phyloP scores from a whole-genome alignment of 2,113 vertebrate species.

The Tachysurus fulvidraco region DNA sequence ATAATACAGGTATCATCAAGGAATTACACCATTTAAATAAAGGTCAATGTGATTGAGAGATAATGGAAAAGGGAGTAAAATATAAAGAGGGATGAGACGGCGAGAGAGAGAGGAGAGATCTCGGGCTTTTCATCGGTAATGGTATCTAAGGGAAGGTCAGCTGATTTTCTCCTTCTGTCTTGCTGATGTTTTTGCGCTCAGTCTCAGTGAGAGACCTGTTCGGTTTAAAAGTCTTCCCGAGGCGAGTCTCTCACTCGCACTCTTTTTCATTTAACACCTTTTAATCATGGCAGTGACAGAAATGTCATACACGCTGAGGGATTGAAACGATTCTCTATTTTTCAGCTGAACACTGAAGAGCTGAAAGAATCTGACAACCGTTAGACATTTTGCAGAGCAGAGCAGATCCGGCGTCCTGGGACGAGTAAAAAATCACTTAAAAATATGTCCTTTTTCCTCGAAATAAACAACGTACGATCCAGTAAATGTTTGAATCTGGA shows the following conservation, averaged over 20 bases:
- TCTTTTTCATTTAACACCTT: slow-evolving; percentile 38
- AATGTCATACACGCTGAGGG: slow-evolving; percentile 54
- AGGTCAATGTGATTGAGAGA: slow-evolving; percentile 11
- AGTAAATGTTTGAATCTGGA: slow-evolving; percentile 50
- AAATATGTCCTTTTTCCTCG: neutral
- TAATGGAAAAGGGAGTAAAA: slow-evolving; percentile 3
- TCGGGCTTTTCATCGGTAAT: neutral
- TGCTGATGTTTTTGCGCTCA: neutral
- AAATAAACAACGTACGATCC: neutral
- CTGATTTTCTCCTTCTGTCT: neutral
- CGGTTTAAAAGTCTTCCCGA: slow-evolving; percentile 3
- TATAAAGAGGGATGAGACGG: neutral
- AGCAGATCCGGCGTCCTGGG: too few species aligned
- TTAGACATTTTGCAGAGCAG: neutral
- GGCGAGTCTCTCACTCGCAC: neutral
- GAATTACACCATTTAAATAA: slow-evolving; percentile 1
- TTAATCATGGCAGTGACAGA: slow-evolving; percentile 49
- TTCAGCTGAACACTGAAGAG: slow-evolving; percentile 59
- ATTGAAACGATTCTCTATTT: slow-evolving; percentile 64
- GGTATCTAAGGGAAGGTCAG: neutral
- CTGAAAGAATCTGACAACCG: neutral
- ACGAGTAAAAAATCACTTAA: neutral
- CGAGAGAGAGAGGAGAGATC: slow-evolving; percentile 6
- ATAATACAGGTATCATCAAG: neutral
- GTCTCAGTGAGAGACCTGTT: slow-evolving; percentile 18